Percentiles rank a stretch among this genome's conserved stretches.
Conservation (phyloP, 2,888 invertebrate genomes). For the Neria commutata region DNA sequence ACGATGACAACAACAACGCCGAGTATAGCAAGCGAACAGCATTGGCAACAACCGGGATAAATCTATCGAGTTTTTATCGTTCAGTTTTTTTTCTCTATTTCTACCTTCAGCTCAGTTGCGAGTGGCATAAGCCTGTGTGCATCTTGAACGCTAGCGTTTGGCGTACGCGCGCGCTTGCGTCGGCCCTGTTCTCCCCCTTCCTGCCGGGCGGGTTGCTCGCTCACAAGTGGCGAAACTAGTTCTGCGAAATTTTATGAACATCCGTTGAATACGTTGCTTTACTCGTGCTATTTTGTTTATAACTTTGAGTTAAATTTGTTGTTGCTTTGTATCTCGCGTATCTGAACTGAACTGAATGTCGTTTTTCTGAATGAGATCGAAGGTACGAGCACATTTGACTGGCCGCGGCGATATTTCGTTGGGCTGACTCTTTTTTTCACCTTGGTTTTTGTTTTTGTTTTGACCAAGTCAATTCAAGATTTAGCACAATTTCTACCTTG, state of each 20-base stretch:
- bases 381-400: too few relatives aligned
- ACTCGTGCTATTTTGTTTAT: constrained; percentile 19
- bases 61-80: too few relatives aligned
- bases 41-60: too few relatives aligned
- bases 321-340: background rate
- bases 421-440: too few relatives aligned
- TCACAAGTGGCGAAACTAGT: constrained; percentile 57
- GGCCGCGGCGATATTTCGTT: too few relatives aligned
- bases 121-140: background rate
- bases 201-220: too few relatives aligned
- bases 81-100: background rate
- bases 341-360: background rate
- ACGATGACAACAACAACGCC: background rate
- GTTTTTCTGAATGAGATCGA: background rate
- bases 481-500: too few relatives aligned
- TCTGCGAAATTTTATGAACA: constrained; percentile 38
- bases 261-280: constrained; percentile 45
- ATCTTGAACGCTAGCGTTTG: background rate
- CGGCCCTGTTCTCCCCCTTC: constrained; percentile 25
- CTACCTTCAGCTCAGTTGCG: too few relatives aligned
- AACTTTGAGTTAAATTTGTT: background rate
- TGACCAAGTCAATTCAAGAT: too few relatives aligned
- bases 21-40: background rate
- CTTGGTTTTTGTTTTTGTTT: too few relatives aligned
- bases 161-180: background rate